A percentile compares a stretch with the other conserved stretches of the same genome.
Conservation (phyloP, 2,113 vertebrate species). For the Garra rufa region DNA sequence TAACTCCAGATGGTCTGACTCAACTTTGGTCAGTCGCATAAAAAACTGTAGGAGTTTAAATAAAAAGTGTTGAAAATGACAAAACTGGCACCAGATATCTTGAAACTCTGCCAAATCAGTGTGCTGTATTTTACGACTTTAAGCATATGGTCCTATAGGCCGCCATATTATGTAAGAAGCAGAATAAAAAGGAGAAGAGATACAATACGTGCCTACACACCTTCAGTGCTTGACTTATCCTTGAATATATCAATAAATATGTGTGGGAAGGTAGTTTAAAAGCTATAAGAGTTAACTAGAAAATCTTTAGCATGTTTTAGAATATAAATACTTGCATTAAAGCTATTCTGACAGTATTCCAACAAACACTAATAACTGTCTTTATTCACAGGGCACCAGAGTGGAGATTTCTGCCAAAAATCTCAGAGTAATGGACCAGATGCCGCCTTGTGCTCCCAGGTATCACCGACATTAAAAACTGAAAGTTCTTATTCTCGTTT, state of each 20-base stretch:
- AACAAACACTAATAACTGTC: neutral
- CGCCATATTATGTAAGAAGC: neutral
- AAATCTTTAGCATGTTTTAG: no score
- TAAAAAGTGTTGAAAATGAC: neutral
- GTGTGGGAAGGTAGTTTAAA: neutral
- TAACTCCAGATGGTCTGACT: neutral
- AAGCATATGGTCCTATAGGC: neutral
- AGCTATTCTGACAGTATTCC: neutral
- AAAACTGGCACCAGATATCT: neutral
- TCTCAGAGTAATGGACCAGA: slow-evolving; percentile 96
- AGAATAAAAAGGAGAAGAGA: neutral
- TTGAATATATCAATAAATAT: neutral
- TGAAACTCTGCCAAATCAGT: no score
- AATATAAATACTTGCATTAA: no score
- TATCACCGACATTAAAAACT: slow-evolving; percentile 61
- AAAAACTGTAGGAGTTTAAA: neutral
- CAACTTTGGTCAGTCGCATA: neutral
- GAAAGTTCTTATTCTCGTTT: neutral
- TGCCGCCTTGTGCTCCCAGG: slow-evolving; percentile 91
- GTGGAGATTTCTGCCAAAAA: slow-evolving; percentile 98
- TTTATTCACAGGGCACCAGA: slow-evolving; percentile 86
- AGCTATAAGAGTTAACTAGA: neutral
- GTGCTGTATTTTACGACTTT: neutral
- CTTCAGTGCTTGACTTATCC: neutral
- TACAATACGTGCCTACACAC: neutral